A percentile compares a stretch with the other conserved stretches of the same genome.
These are phyloP conservation scores for Nomada goodeniana DNA, from an alignment of 2,888 invertebrate species.

Conservation along the genomic window DNA sequence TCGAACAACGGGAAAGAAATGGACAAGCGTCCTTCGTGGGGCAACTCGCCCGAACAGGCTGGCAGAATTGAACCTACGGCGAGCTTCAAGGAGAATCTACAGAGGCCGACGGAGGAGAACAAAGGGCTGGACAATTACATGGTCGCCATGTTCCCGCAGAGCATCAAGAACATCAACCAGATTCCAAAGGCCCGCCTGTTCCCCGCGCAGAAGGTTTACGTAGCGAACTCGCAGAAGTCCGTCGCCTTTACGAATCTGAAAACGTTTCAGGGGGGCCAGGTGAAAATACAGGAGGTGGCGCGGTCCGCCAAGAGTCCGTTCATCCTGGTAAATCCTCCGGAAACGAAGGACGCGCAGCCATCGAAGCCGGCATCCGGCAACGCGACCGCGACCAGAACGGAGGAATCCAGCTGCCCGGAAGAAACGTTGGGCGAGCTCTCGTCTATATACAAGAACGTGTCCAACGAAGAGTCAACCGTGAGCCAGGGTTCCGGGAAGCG, in stretches of 20 bases:
- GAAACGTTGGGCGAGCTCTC: constrained; percentile 74
- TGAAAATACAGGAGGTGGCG: constrained; percentile 69
- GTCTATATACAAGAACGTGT: constrained; percentile 71
- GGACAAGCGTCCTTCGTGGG: not conserved
- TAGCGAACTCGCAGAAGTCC: constrained; percentile 50
- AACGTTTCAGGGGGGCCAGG: constrained; percentile 58
- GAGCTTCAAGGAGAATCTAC: constrained; percentile 3
- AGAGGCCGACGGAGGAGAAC: constrained; percentile 25
- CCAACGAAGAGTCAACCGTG: constrained; percentile 36
- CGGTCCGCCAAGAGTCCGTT: constrained; percentile 65
- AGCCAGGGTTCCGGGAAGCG: constrained; percentile 23
- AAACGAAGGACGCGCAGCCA: constrained; percentile 38
- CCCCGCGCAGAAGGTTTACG: constrained; percentile 46
- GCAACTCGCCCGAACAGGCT: not conserved
- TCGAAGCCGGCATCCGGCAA: constrained; percentile 28
- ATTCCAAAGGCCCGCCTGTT: constrained; percentile 29
- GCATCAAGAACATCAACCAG: constrained; percentile 17
- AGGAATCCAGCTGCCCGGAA: constrained; percentile 67
- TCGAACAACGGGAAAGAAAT: not conserved
- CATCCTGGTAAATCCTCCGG: constrained; percentile 70
- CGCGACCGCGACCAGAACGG: constrained; percentile 57
- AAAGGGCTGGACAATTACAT: constrained; percentile 21
- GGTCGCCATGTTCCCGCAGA: constrained; percentile 15
- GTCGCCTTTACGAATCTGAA: constrained; percentile 45
- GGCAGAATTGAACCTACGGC: not conserved